Percentiles rank a stretch among this genome's conserved stretches.
These are phyloP conservation scores for Hesperia comma DNA, from an alignment of 2,888 invertebrate genomes.

Conservation along the genomic window DNA sequence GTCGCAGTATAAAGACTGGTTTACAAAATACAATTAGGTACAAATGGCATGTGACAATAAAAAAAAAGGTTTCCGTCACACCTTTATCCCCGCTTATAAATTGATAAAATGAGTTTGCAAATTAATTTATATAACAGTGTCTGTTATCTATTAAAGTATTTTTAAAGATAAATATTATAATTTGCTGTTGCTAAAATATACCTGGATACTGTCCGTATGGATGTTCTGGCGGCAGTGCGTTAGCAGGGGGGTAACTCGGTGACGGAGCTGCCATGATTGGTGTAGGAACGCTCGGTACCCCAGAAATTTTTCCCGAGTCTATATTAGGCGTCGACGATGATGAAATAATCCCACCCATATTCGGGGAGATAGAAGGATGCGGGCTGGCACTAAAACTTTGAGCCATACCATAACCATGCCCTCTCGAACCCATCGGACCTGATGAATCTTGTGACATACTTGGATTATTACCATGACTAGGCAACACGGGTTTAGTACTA, in stretches of 20 bases:
- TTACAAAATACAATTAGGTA: no score
- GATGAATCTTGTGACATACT: conserved; percentile 49
- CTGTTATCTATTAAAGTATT: no score
- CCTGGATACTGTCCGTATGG: conserved; percentile 75
- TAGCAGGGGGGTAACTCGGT: conserved; percentile 55
- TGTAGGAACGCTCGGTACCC: conserved; percentile 42
- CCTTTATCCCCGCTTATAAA: no score
- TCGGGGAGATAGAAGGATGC: conserved; percentile 49
- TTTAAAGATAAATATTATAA: no score
- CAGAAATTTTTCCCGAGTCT: conserved; percentile 50
- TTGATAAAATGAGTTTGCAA: no score
- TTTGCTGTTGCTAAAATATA: conserved; percentile 44
- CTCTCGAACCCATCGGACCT: conserved; percentile 24
- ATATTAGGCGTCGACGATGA: conserved; percentile 50
- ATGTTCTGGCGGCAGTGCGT: conserved; percentile 61
- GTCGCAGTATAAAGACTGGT: no score
- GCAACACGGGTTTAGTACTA: conserved; percentile 40
- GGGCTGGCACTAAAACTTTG: conserved; percentile 39
- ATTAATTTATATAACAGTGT: no score
- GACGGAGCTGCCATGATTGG: conserved; percentile 53
- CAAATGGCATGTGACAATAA: no score
- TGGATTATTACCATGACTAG: conserved; percentile 44
- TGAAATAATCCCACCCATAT: conserved; percentile 55
- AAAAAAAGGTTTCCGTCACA: no score
- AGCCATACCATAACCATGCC: conserved; percentile 42